Evolutionary conservation across 2,888 invertebrate species (phyloP), one percentile per base, ranked within the genome.

Genomic region (Cataglyphis livida): DNA sequence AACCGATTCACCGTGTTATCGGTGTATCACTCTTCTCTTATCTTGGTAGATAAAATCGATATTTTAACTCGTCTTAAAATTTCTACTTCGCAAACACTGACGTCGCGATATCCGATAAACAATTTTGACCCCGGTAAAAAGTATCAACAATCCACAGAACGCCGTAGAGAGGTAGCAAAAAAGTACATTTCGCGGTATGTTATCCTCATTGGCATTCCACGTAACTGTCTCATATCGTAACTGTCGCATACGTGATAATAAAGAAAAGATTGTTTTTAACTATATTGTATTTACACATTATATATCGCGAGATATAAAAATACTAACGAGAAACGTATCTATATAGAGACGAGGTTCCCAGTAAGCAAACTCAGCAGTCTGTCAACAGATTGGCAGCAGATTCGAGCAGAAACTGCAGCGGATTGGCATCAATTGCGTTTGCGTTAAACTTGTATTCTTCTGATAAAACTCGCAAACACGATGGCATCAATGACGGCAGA

Each of bases 271-370:
- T 61, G 81, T 86, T 89, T 87, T 35, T 35, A 85, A 85, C 84
- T 84, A 82, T 84, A 89, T 84, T 88, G 84, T 92, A 92, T 92
- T 87, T 92, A 92, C 92, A 92, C 92, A 92, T 88, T 90, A 84
- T 90, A 51, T 51, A 51, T 51, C 51, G 51, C 84, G 87, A 91
- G 92, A 92, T 93, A 93, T 92, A 93, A 93, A 93, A 93, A 93
- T 93, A 93, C 92, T 93, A 93, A 93, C 92, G 91, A 93, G 91
- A 93, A 93, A 93, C 91, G 89, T 88, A 89, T 85, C 85, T 90
- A 90, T 78, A 57, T 88, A 89, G 88, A 90, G 89, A 90, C 84
- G 87, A 90, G 84, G 87, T 92, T 85, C 75, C 85, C 87, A 89
- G 68, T 51, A 68, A 51, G 51, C 51, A 51, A 51, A 51, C 51